Percentiles rank a stretch among this genome's conserved stretches.
Evolutionary conservation across 1,140 invertebrate species (phyloP).

Genomic region (Cherax quadricarinatus): DNA sequence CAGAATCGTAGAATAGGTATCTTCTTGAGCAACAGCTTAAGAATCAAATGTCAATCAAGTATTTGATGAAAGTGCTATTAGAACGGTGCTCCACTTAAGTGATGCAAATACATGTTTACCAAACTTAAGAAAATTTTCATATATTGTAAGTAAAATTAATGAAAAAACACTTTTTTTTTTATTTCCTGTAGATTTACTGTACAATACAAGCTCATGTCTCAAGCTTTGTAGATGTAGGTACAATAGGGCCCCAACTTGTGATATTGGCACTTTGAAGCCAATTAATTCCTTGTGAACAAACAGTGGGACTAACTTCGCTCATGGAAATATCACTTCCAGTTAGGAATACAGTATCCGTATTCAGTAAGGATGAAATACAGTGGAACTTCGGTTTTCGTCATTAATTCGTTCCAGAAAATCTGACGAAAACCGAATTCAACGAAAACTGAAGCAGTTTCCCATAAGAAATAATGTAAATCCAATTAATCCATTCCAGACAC

Average conservation of each 20-base stretch:
- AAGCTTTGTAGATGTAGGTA: conserved; percentile 45
- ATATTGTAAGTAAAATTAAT: conserved; percentile 54
- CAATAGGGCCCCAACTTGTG: neutral
- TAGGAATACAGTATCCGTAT: too few species aligned
- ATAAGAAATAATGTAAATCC: too few species aligned
- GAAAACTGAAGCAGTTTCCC: too few species aligned
- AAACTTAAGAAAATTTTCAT: conserved; percentile 34
- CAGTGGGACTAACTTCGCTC: too few species aligned
- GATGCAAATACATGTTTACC: conserved; percentile 3
- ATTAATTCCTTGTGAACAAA: too few species aligned
- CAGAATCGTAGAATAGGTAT: neutral
- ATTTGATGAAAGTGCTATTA: conserved; percentile 24
- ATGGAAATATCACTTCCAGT: too few species aligned
- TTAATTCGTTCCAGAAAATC: too few species aligned
- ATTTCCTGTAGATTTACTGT: conserved; percentile 5
- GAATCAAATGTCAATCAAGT: conserved; percentile 36
- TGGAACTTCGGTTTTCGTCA: too few species aligned
- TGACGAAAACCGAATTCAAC: too few species aligned
- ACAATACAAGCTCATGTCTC: neutral
- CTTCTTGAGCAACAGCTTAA: neutral
- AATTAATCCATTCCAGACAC: too few species aligned
- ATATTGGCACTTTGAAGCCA: too few species aligned
- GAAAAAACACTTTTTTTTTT: conserved; percentile 9
- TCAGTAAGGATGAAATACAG: too few species aligned
- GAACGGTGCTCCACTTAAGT: conserved; percentile 18